Conservation (phyloP, 2,113 vertebrate species). For the Ceratotherium simum region DNA sequence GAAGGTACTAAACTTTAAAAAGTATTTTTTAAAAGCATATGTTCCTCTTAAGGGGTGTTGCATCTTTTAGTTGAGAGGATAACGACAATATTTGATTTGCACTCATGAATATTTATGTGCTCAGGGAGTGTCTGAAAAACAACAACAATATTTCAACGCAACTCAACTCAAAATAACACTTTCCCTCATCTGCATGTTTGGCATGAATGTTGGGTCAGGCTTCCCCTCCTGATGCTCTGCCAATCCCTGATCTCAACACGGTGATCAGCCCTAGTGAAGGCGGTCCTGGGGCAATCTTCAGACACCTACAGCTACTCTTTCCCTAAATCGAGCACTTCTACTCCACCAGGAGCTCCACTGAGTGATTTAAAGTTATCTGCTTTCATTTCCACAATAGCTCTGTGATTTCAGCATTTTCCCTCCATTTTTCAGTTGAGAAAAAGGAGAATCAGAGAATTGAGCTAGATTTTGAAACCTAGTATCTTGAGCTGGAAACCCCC, state of each 20-base stretch:
- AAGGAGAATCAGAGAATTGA: neutral
- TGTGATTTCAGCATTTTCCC: neutral
- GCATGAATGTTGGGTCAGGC: neutral
- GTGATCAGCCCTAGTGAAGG: neutral
- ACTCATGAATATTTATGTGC: constrained; percentile 85
- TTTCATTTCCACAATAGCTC: neutral
- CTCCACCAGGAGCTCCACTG: neutral
- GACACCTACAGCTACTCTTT: neutral
- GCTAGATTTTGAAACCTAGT: neutral
- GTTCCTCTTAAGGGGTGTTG: constrained; percentile 71
- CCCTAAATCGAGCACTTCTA: accelerated
- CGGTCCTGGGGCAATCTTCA: neutral
- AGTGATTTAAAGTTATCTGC: neutral
- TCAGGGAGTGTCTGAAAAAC: constrained; percentile 32
- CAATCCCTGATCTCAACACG: neutral
- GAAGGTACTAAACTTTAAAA: constrained; percentile 79
- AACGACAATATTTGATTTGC: constrained; percentile 76
- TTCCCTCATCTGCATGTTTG: constrained; percentile 14
- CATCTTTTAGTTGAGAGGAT: constrained; percentile 79
- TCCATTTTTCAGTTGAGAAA: neutral
- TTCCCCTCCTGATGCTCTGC: neutral
- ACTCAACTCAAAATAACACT: constrained; percentile 63
- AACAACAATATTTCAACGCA: constrained; percentile 58
- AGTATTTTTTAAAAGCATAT: constrained; percentile 78
- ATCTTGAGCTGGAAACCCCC: neutral